These are phyloP conservation scores for Caenorhabditis uteleia DNA, from an alignment of 2,888 invertebrate species.

Conservation along the genomic window DNA sequence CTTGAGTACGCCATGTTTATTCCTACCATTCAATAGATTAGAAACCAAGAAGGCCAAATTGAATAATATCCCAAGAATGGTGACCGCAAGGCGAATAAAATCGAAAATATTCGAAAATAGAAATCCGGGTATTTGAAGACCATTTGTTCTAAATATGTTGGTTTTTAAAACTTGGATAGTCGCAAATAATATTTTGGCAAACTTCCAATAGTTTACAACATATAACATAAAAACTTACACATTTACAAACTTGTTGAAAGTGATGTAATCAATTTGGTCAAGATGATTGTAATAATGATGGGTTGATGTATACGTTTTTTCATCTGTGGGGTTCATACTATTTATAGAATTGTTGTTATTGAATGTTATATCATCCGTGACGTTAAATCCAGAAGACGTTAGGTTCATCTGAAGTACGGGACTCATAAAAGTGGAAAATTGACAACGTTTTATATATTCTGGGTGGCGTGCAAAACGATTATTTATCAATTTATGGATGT, in stretches of 20 bases:
- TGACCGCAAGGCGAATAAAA: conserved; percentile 8
- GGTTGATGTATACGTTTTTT: too few species aligned
- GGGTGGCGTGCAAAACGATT: too few species aligned
- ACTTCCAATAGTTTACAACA: neutral
- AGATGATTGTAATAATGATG: too few species aligned
- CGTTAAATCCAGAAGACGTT: too few species aligned
- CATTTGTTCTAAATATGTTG: neutral
- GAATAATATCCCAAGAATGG: conserved; percentile 15
- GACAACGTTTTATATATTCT: too few species aligned
- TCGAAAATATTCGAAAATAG: conserved; percentile 12
- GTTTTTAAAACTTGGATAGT: conserved; percentile 7
- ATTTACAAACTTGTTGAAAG: conserved; percentile 23
- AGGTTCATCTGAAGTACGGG: too few species aligned
- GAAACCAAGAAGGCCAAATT: conserved; percentile 27
- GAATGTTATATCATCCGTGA: too few species aligned
- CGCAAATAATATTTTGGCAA: conserved; percentile 5
- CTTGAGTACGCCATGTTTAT: conserved; percentile 28
- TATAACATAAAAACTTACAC: conserved; percentile 17
- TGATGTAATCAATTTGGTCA: conserved; percentile 28
- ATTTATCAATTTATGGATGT: too few species aligned
- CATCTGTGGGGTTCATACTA: too few species aligned
- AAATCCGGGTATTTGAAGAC: conserved; percentile 1
- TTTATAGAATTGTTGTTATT: too few species aligned
- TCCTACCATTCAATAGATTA: conserved; percentile 21
- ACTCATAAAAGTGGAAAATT: too few species aligned